phyloP scores from a whole-genome alignment of 2,113 vertebrate species.

The Heterotis niloticus region DNA sequence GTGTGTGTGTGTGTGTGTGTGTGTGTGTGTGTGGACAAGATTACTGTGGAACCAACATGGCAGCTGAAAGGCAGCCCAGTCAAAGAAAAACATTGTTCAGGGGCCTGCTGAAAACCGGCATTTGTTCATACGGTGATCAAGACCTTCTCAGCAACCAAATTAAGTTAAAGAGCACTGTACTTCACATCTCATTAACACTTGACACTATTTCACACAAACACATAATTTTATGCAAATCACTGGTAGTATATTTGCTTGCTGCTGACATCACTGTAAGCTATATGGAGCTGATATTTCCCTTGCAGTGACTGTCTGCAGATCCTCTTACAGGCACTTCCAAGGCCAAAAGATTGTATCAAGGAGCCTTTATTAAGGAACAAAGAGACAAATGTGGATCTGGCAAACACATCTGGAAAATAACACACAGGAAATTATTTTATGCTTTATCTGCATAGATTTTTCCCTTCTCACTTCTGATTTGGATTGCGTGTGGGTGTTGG shows the following conservation, averaged over 20 bases:
- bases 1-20: no score
- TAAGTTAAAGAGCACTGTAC: constrained; percentile 37
- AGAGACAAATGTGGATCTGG: constrained; percentile 59
- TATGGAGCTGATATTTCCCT: constrained; percentile 36
- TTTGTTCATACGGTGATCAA: constrained; percentile 25
- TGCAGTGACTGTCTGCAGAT: constrained; percentile 46
- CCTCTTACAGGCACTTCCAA: constrained; percentile 43
- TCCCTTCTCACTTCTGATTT: constrained; percentile 5
- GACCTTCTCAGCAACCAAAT: constrained; percentile 45
- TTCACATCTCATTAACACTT: constrained; percentile 44
- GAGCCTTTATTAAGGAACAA: constrained; percentile 55
- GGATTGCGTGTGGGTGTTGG: neutral
- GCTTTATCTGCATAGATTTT: constrained; percentile 40
- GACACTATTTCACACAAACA: constrained; percentile 52
- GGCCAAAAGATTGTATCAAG: constrained; percentile 17
- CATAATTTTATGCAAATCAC: constrained; percentile 52
- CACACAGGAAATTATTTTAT: neutral
- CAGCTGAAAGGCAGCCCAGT: no score
- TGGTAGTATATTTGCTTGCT: constrained; percentile 28
- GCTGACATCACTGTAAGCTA: constrained; percentile 32
- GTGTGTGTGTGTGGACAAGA: no score
- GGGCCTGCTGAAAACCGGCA: neutral
- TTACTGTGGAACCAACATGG: no score
- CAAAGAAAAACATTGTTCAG: no score
- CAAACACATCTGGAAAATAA: constrained; percentile 51